These are phyloP conservation scores for Nomada ruficornis DNA, from an alignment of 2,888 invertebrate species.

Conservation along the genomic window DNA sequence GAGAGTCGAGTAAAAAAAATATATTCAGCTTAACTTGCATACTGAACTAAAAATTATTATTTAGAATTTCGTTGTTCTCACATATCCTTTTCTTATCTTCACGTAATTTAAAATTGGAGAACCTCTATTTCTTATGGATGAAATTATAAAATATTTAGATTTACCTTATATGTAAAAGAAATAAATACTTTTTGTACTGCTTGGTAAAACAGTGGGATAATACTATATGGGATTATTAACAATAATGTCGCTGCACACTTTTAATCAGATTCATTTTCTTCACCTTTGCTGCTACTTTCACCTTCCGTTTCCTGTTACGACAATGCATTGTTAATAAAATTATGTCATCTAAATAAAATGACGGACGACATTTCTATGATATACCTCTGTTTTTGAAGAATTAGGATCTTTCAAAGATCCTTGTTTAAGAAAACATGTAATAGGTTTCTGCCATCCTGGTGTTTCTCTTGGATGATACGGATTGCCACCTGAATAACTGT, in stretches of 20 bases:
- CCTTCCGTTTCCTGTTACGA: slow-evolving; percentile 8
- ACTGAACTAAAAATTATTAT: background rate
- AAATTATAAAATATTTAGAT: slow-evolving; percentile 20
- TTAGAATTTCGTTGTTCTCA: background rate
- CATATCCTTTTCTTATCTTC: background rate
- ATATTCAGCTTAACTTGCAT: background rate
- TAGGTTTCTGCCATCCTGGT: slow-evolving; percentile 86
- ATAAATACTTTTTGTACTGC: slow-evolving; percentile 36
- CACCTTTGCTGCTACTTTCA: background rate
- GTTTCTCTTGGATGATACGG: slow-evolving; percentile 86
- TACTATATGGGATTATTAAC: background rate
- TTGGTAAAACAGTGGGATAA: background rate
- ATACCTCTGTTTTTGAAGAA: slow-evolving; percentile 37
- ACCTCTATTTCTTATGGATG: slow-evolving; percentile 2
- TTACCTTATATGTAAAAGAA: slow-evolving; percentile 4
- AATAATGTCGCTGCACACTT: background rate
- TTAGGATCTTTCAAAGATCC: background rate
- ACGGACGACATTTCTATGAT: background rate
- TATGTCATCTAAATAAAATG: background rate
- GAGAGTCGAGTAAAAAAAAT: slow-evolving; percentile 2
- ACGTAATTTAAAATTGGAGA: background rate
- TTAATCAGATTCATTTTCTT: slow-evolving; percentile 27
- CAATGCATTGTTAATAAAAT: background rate
- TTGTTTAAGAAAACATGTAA: slow-evolving; percentile 84
- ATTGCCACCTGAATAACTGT: slow-evolving; percentile 83